These are phyloP conservation scores for Ptychochromis oligacanthus DNA, from an alignment of 2,113 vertebrate species.

Conservation along the genomic window DNA sequence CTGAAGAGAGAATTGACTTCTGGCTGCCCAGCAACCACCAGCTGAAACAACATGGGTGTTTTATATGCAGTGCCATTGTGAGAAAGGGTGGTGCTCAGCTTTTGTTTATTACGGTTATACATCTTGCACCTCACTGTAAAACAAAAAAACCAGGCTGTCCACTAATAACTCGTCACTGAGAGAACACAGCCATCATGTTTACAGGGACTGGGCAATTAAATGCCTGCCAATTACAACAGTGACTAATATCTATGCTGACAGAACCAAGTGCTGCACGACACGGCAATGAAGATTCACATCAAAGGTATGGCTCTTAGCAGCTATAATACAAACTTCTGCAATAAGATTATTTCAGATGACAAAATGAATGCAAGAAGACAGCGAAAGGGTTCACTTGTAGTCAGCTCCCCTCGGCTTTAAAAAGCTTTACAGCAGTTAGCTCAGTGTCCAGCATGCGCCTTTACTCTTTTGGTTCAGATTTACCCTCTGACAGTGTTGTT, in stretches of 20 bases:
- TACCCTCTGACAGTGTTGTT: not conserved
- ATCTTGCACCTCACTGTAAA: conserved; percentile 40
- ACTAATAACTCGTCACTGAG: conserved; percentile 56
- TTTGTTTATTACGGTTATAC: conserved; percentile 47
- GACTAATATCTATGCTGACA: conserved; percentile 39
- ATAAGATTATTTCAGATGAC: not conserved
- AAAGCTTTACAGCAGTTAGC: not conserved
- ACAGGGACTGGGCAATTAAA: conserved; percentile 54
- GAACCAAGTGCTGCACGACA: not conserved
- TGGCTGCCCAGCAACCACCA: not conserved
- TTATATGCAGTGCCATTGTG: not conserved
- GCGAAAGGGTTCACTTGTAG: not conserved
- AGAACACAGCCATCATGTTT: conserved; percentile 51
- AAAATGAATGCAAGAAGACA: not conserved
- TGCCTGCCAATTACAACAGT: conserved; percentile 55
- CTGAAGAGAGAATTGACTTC: conserved; percentile 21
- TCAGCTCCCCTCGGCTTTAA: not conserved
- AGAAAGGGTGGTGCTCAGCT: not conserved
- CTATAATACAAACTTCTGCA: not conserved
- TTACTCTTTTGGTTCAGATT: not conserved
- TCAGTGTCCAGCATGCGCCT: not conserved
- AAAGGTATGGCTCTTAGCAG: not conserved
- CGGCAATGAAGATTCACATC: conserved; percentile 3
- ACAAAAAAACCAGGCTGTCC: conserved; percentile 34
- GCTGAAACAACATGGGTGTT: conserved; percentile 17